Percentiles rank a stretch among this genome's conserved stretches.
These are phyloP conservation scores for Amphipoea lucens DNA, from an alignment of 2,888 invertebrate genomes.

Conservation along the genomic window DNA sequence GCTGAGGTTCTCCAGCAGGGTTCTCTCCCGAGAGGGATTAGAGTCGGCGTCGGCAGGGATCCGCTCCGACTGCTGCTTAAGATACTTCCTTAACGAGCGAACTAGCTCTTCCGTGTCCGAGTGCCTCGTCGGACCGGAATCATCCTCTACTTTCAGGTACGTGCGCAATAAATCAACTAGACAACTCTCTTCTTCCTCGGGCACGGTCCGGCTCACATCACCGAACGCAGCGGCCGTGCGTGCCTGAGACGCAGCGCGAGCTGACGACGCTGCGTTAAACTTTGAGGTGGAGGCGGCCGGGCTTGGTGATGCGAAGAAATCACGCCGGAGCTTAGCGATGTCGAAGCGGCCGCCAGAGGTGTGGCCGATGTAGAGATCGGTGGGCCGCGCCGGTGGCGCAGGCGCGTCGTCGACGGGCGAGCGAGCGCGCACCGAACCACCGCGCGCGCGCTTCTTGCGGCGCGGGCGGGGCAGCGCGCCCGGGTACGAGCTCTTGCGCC, in stretches of 20 bases:
- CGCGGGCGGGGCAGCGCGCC: slow-evolving; percentile 92
- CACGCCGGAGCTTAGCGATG: slow-evolving; percentile 92
- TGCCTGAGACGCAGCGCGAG: slow-evolving; percentile 26
- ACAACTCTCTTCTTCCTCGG: slow-evolving; percentile 88
- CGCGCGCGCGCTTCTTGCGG: slow-evolving; percentile 90
- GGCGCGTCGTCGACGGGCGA: slow-evolving; percentile 92
- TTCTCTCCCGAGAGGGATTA: slow-evolving; percentile 85
- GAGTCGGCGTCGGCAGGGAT: slow-evolving; percentile 77
- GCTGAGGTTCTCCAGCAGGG: slow-evolving; percentile 92
- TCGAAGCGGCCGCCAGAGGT: slow-evolving; percentile 92
- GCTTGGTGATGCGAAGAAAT: slow-evolving; percentile 91
- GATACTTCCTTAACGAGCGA: slow-evolving; percentile 91
- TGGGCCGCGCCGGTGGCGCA: slow-evolving; percentile 83
- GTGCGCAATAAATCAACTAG: slow-evolving; percentile 92
- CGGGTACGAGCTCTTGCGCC: slow-evolving; percentile 96
- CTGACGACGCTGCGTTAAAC: slow-evolving; percentile 60
- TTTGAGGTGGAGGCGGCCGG: slow-evolving; percentile 76
- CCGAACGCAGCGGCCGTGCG: slow-evolving; percentile 68
- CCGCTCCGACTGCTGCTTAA: slow-evolving; percentile 83
- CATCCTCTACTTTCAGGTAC: slow-evolving; percentile 91
- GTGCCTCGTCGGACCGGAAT: slow-evolving; percentile 84
- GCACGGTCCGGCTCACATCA: slow-evolving; percentile 75
- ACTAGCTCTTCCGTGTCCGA: slow-evolving; percentile 92
- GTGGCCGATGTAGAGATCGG: slow-evolving; percentile 86
- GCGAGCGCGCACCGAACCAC: slow-evolving; percentile 92